Evolutionary conservation across 2,888 invertebrate genomes (phyloP).

Genomic region (Andrena hattorfiana): DNA sequence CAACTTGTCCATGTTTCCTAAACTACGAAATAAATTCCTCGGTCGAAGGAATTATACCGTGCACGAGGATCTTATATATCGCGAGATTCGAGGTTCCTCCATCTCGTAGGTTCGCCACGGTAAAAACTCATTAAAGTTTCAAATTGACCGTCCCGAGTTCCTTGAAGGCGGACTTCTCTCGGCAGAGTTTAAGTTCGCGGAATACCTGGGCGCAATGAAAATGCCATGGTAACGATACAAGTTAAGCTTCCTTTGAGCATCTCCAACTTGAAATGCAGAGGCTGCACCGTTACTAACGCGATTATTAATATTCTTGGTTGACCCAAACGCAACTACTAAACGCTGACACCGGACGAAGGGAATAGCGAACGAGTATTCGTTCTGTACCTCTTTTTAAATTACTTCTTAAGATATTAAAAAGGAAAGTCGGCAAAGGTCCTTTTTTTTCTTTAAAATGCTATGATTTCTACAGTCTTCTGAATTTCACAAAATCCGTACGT

Average conservation of each 20-base stretch:
- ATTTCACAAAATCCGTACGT: too few species aligned
- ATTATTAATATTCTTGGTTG: conserved; percentile 26
- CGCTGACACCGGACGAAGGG: too few species aligned
- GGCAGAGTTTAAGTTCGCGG: not conserved
- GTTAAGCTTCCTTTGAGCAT: conserved; percentile 16
- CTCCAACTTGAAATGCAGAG: conserved; percentile 19
- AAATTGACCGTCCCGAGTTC: conserved; percentile 24
- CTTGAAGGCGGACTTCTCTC: conserved; percentile 3
- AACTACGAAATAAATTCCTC: conserved; percentile 3
- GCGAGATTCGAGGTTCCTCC: not conserved
- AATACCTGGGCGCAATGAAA: conserved; percentile 27
- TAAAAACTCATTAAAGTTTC: conserved; percentile 55
- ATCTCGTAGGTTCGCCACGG: conserved; percentile 1
- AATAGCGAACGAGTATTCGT: too few species aligned
- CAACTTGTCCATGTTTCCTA: not conserved
- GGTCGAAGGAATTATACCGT: not conserved
- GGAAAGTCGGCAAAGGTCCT: too few species aligned
- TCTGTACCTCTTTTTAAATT: too few species aligned
- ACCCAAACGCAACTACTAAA: not conserved
- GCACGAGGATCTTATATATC: not conserved
- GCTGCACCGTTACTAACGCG: conserved; percentile 4
- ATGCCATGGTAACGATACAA: conserved; percentile 20
- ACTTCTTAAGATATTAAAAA: too few species aligned
- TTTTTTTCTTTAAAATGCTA: too few species aligned
- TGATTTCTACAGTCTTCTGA: too few species aligned